Base-by-base conservation (phyloP, 1,140 invertebrate genomes). In the Phymorhynchus buccinoides region DNA sequence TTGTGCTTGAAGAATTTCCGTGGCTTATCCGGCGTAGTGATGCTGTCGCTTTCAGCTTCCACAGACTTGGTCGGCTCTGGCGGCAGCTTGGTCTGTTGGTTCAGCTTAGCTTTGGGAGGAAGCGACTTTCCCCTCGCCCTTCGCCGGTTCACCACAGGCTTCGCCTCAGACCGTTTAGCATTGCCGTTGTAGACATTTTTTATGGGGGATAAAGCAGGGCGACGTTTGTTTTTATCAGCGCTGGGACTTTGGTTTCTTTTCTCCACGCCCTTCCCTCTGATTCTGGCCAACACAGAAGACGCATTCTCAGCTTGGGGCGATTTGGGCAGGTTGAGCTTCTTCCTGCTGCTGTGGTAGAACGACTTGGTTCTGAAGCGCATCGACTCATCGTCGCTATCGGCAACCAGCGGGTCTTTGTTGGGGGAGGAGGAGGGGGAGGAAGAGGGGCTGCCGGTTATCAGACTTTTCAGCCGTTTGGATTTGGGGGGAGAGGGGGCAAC, bases 381-480 rank as follows among this genome's bases (percentile, higher is more conserved):
- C 35, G 79, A 35, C 39, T 85, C 75, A n/a, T 80, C 84, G 14
- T 52, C 62, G 77, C 62, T 78, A 37, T 42, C 71, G 66, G 73
- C 32, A 7, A 84, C 39, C 22, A 85, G 71, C 6, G 79, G 82
- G 37, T 71, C 84, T 77, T 86, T 86, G 2, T 42, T 22, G 22
- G 85, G 86, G 41, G 86, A 86, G 27, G 86, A 86, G 14, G 39
- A n/a, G 22, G 85, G 86, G 41, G 86, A 86, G 27, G 86, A 86
- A 14, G 39, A n/a, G 52, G 83, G 78, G 52, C 78, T 85, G 14
- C 35, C 30, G 18, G 7, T 18, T 66, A 48, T 6, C n/a, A 52
- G 41, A 73, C 3, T 39, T n/a, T 14, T 48, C 12, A 41, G 41
- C 30, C 42, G 14, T 52, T 79, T 78, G 66, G 32, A 9, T 30